A percentile compares a stretch with the other conserved stretches of the same genome.
phyloP scores from a whole-genome alignment of 2,113 vertebrate species.

The Plecotus auritus region DNA sequence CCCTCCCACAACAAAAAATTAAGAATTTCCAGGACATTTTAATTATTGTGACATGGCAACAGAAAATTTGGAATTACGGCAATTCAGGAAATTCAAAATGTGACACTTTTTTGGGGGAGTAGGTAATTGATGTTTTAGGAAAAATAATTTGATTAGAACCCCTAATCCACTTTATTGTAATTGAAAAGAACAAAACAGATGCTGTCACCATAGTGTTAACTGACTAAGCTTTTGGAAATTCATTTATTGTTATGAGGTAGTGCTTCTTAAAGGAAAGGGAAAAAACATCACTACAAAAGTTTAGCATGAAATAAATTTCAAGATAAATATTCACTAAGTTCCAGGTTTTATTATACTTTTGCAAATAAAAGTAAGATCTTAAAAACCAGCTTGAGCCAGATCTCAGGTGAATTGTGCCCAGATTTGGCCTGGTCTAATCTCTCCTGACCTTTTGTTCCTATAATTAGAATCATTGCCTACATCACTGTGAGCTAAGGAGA shows the following conservation, averaged over 20 bases:
- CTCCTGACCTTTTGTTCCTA: slow-evolving; percentile 30
- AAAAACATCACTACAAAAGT: not conserved
- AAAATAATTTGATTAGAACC: slow-evolving; percentile 51
- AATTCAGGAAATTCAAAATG: slow-evolving; percentile 44
- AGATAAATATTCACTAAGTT: not conserved
- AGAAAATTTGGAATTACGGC: slow-evolving; percentile 23
- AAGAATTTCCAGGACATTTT: slow-evolving; percentile 13
- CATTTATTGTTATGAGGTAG: not conserved
- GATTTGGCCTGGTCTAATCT: slow-evolving; percentile 37
- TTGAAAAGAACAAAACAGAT: slow-evolving; percentile 11
- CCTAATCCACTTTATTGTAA: slow-evolving; percentile 1
- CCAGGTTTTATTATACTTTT: not conserved
- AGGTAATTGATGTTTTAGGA: slow-evolving; percentile 43
- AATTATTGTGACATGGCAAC: slow-evolving; percentile 31
- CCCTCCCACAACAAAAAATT: not conserved
- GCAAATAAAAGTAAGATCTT: not conserved
- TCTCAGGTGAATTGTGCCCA: slow-evolving; percentile 41
- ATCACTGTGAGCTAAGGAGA: slow-evolving; percentile 52
- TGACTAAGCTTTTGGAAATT: slow-evolving; percentile 7
- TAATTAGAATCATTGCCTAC: slow-evolving; percentile 49
- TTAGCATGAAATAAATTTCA: not conserved
- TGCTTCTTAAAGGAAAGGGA: not conserved
- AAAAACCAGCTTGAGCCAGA: not conserved
- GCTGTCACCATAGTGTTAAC: not conserved
- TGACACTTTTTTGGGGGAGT: not conserved